Base-by-base conservation (phyloP, 2,888 invertebrate species). In the Actias luna region DNA sequence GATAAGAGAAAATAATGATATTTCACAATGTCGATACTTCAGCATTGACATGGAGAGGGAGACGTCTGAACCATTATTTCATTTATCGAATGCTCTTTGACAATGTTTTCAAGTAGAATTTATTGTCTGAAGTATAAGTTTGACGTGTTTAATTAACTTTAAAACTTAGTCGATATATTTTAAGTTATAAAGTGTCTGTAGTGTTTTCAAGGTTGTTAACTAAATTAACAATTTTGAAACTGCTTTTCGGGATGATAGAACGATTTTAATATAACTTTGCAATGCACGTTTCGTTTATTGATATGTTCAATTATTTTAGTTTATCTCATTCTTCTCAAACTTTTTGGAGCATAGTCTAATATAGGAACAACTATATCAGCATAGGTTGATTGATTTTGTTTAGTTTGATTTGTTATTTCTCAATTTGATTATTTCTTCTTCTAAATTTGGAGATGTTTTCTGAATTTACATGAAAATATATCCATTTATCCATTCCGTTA, bases 1-100 rank as follows among this genome's bases (percentile, higher is more conserved):
- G 87, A 87, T 87, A 87, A 86, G 84, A 82, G 82, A 84, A 85
- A 86, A 87, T 87, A 87, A 88, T 85, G 83, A 87, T 77, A 79
- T 83, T 84, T 78, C 76, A 77, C 79, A 77, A 79, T 78, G 77
- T 77, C 72, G 67, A 70, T 76, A 75, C 81, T 78, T 69, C 69
- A 67, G 63, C 60, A 55, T 65, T 61, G 57, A 50, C 58, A 46
- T 36, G 46, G 36, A 35, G 39, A 52, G 33, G 1, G 59, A 33
- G 62, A 57, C 29, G 60, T 39, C 59, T 61, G 61, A 52, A 57
- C 62, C 52, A 35, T 58, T 39, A 64, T 64, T 65, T 63, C 39
- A n/a, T 57, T 36, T 39, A 39, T 66, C 42, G 27, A 61, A 64
- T 64, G 52, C 59, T 64, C 58, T 42, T 62, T 61, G 50, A 61